Evolutionary conservation across 2,797 vertebrate genomes (phyloP), one percentile per base, ranked within the genome.

Genomic region (Anas capensis): DNA sequence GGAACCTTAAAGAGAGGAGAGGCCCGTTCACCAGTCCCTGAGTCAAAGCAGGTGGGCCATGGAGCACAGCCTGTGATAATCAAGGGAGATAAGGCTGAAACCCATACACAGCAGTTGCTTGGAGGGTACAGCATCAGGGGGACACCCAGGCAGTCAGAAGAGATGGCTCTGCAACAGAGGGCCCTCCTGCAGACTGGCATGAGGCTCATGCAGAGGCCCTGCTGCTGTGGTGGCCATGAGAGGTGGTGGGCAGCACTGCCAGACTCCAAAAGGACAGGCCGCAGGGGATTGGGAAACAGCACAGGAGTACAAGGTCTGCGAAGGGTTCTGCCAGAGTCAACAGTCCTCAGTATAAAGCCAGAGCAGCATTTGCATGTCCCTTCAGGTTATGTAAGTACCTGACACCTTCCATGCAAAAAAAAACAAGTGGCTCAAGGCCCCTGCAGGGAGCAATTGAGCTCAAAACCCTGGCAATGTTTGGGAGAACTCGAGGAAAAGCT

Each of bases 281-380:
- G 9, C 8, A 65, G 46, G 33, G 56, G 31, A 36, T 24, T 86
- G 68, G 88, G 90, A 94, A 95, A 87, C 33, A 68, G 27, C 20
- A 23, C 0, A 0, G 58, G 60, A 87, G 90, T 80, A 92, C 93
- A 95, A 94, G 23, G 94, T 82, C 88, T 93, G 21, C 38, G 3
- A 26, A 90, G 48, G 61, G 13, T 11, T 49, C 81, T 88, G 73
- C 75, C 73, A 91, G 80, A 94, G 61, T 94, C 95, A 89, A 77
- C 40, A 94, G 61, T 9, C 40, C 79, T 80, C 68, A 6, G 6
- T 15, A 4, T 4, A 92, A 3, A 79, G 23, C 42, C 72, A 40
- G 33, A 70, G 58, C 40, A 83, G n/a, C 77, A 16, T 36, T 64
- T 51, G 24, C 42, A 49, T 0, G 0, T 7, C 42, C 42, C 57